Base-by-base conservation (phyloP, 2,888 invertebrate species). In the Acrobasis repandana region DNA sequence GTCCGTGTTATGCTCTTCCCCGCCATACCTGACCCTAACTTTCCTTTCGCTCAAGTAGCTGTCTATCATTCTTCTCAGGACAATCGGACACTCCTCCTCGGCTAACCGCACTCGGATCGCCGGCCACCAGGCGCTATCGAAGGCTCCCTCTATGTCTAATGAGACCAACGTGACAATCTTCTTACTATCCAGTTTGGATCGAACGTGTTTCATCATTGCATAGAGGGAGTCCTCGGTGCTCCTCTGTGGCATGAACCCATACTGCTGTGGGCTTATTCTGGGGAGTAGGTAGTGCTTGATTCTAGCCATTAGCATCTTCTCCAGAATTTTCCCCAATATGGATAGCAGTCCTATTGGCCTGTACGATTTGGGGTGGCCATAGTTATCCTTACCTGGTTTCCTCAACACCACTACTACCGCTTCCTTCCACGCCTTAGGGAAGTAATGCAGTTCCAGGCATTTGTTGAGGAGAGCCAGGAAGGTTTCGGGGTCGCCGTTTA, bases 211-310 rank as follows among this genome's bases (percentile, higher is more conserved):
- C 33, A 63, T 56, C 54, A 62, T 43, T 47, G 38, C 46, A 60
- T 58, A 63, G 54, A 62, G 61, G 54, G 61, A 36, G 28, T 36
- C 38, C n/a, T 61, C 56, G 28, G 61, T 61, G 6, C 57, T 47
- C 0, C 47, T 0, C 33, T 57, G 57, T 8, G 57, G 57, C 15
- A 47, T 33, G 16, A 57, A 57, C 4, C 57, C 57, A 5, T 33
- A 57, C n/a, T 61, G 56, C 9, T 10, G 2, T 0, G 28, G 1
- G 16, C 57, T 47, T 1, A 33, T 3, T n/a, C 3, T 33, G 9
- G 48, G 57, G 0, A 57, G 9, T 2, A 47, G 5, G 33, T 48
- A n/a, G n/a, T 11, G 18, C 14, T 36, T 47, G 10, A 58, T 6
- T 10, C 58, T 1, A 6, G 9, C 11, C 11, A 58, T 16, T 0